Evolutionary conservation across 2,888 invertebrate species (phyloP).

Genomic region (Drosophila silvestris): DNA sequence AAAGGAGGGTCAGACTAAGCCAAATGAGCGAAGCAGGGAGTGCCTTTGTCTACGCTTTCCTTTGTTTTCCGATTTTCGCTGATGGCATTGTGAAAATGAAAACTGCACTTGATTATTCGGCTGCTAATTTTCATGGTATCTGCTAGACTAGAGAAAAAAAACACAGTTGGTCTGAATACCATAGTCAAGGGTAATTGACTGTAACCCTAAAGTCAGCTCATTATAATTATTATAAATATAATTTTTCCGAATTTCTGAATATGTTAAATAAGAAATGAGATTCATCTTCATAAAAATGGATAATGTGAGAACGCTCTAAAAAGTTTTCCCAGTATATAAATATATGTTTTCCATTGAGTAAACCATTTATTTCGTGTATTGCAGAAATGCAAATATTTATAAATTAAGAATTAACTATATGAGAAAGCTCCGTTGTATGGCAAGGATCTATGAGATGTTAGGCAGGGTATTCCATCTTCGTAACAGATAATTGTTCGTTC

Average conservation of each 20-base stretch:
- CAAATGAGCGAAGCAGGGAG: constrained; percentile 12
- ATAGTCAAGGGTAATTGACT: neutral
- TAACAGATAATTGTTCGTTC: neutral
- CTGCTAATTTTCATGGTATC: constrained; percentile 72
- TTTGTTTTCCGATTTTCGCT: constrained; percentile 55
- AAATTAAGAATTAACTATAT: neutral
- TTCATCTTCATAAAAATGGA: neutral
- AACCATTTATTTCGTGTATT: neutral
- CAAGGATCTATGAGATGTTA: neutral
- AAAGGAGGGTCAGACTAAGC: constrained; percentile 27
- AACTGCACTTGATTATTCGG: constrained; percentile 76
- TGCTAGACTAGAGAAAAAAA: constrained; percentile 13
- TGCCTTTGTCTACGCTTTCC: constrained; percentile 50
- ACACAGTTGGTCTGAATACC: neutral
- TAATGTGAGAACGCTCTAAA: neutral
- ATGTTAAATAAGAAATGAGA: neutral
- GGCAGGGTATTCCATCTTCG: constrained; percentile 1
- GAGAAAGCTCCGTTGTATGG: neutral
- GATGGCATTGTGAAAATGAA: constrained; percentile 67
- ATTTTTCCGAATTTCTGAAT: neutral
- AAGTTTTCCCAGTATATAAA: neutral
- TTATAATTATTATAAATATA: neutral
- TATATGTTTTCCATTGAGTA: neutral
- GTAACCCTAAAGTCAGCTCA: neutral
- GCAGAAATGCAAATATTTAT: neutral